Base-by-base conservation (phyloP, 2,888 invertebrate genomes). In the Merodon equestris region DNA sequence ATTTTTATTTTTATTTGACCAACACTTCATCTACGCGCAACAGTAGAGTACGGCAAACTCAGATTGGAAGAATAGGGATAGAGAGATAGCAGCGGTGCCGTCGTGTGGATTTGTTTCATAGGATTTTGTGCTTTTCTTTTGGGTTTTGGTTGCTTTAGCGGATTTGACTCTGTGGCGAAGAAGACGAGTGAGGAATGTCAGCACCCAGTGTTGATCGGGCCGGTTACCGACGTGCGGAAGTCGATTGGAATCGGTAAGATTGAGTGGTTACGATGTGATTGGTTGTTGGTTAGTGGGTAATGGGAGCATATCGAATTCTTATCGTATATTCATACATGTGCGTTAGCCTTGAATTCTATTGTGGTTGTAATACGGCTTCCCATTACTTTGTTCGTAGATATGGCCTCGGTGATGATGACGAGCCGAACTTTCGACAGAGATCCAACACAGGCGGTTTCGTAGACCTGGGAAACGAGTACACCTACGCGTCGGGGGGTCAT, bases 401-500 rank as follows among this genome's bases (percentile, higher is more conserved):
- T 66, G 89, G 88, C 4, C 86, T 89, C 13, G 87, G 88, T 9
- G 87, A 88, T 66, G 88, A 89, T 53, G 86, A 87, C 5, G 86
- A 87, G 19, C 86, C 87, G 1, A 87, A 85, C 53, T 91, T 90
- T 85, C 90, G 92, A 51, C 88, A 89, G 19, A 83, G 85, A 56
- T 91, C 92, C 82, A 92, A 93, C 85, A 92, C 92, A n/a, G 92
- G 92, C 83, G 94, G 93, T 45, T 94, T 94, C 87, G 93, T 94
- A 54, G 94, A 94, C 86, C 90, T 95, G 57, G 93, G 93, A 60
- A 93, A 92, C 89, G 93, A 93, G 88, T 92, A 92, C 89, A 92
- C 93, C 86, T 94, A 93, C 89, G 94, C 93, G 75, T 92, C 93
- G 64, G 94, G 94, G 83, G 95, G 95, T 17, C 95, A 95, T 88